Conservation (phyloP, 2,888 invertebrate species). For the Strigamia transsilvanica region DNA sequence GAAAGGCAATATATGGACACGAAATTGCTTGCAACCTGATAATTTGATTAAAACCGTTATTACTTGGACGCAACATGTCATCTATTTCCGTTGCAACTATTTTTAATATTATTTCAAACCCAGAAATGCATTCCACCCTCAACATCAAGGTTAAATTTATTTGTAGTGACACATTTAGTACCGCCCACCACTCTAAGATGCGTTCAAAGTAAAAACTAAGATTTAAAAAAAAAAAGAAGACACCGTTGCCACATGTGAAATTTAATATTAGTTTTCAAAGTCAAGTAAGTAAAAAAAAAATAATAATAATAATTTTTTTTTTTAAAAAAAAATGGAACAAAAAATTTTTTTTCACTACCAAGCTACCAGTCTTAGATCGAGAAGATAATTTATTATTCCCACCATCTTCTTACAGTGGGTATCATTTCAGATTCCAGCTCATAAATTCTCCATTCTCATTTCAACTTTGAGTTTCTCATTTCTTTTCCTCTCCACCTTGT, state of each 20-base stretch:
- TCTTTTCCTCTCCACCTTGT: slow-evolving; percentile 18
- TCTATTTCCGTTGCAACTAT: slow-evolving; percentile 49
- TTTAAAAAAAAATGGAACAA: neutral
- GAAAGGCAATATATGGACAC: neutral
- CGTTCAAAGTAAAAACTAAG: neutral
- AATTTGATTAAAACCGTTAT: slow-evolving; percentile 3
- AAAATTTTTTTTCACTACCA: slow-evolving; percentile 10
- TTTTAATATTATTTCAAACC: slow-evolving; percentile 45
- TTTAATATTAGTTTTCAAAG: slow-evolving; percentile 18
- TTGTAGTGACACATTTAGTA: neutral
- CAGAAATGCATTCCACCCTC: slow-evolving; percentile 43
- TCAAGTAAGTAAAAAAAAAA: neutral
- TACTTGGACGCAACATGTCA: slow-evolving; percentile 20
- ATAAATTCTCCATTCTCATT: slow-evolving; percentile 27
- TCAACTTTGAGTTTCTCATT: slow-evolving; percentile 42
- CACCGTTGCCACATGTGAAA: neutral
- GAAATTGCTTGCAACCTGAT: neutral
- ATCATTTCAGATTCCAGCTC: slow-evolving; percentile 46
- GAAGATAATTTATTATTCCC: slow-evolving; percentile 48
- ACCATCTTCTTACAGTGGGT: neutral
- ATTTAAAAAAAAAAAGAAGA: neutral
- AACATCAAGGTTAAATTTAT: slow-evolving; percentile 7
- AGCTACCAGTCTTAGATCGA: neutral
- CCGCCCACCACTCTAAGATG: slow-evolving; percentile 10
- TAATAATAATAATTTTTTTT: too few species aligned